A percentile compares a stretch with the other conserved stretches of the same genome.
Evolutionary conservation across 2,797 vertebrate species (phyloP).

Genomic region (Melanotaenia pygmaea): DNA sequence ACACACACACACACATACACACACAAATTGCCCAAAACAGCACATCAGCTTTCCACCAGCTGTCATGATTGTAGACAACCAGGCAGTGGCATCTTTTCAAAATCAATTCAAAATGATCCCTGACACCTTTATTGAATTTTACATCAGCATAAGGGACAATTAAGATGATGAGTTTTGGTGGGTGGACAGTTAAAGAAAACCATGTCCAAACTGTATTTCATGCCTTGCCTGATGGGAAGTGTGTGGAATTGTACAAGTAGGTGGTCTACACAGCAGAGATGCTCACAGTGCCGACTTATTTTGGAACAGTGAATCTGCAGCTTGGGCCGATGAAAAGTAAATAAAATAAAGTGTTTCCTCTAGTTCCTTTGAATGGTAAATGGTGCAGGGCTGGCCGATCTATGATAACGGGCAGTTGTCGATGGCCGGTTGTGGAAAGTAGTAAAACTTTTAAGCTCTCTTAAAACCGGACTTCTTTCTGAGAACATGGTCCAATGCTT

Average conservation of each 20-base stretch:
- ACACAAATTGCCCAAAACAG: constrained; percentile 48
- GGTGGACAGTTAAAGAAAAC: constrained; percentile 76
- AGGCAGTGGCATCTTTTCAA: constrained; percentile 69
- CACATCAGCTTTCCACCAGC: constrained; percentile 59
- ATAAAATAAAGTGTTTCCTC: too few species aligned
- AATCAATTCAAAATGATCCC: constrained; percentile 69
- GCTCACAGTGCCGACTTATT: constrained; percentile 13
- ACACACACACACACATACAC: constrained; percentile 1
- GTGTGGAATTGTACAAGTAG: constrained; percentile 51
- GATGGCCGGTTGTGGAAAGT: too few species aligned
- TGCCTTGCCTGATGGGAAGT: constrained; percentile 39
- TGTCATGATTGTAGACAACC: constrained; percentile 71
- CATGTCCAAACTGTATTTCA: constrained; percentile 46
- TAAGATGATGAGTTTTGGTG: constrained; percentile 78
- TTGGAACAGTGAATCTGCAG: constrained; percentile 10
- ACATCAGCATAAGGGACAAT: constrained; percentile 77
- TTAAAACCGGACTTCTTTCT: too few species aligned
- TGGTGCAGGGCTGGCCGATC: too few species aligned
- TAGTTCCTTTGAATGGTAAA: too few species aligned
- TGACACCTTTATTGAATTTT: constrained; percentile 76
- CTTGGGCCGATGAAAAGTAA: background rate
- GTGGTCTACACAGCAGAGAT: constrained; percentile 29
- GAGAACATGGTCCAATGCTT: too few species aligned
- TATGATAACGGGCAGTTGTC: too few species aligned
- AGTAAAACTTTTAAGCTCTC: too few species aligned